A percentile compares a stretch with the other conserved stretches of the same genome.
Evolutionary conservation across 1,140 invertebrate genomes (phyloP).

Genomic region (Drosophila punjabiensis): DNA sequence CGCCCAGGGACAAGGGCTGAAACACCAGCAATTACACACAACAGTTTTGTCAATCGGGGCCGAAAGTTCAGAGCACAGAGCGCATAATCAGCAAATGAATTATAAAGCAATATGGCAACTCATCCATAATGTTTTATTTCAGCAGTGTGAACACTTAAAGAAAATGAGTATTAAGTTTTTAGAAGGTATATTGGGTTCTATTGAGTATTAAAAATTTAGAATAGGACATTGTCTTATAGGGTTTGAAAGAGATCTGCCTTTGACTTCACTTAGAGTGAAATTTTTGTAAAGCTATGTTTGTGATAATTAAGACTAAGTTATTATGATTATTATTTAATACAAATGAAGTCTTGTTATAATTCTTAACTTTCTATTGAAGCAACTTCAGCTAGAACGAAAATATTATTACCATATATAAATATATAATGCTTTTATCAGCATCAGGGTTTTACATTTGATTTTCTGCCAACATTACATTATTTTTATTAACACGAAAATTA

Average conservation of each 20-base stretch:
- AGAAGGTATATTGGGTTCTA: background rate
- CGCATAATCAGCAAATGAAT: slow-evolving; percentile 46
- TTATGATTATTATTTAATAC: background rate
- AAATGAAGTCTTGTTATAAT: background rate
- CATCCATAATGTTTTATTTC: slow-evolving; percentile 1
- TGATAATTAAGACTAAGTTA: background rate
- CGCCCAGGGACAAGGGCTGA: slow-evolving; percentile 11
- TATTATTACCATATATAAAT: background rate
- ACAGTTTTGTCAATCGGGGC: slow-evolving; percentile 38
- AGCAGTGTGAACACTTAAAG: background rate
- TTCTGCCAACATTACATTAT: background rate
- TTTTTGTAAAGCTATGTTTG: background rate
- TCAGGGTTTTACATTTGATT: background rate
- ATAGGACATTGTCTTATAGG: background rate
- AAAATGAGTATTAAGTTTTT: background rate
- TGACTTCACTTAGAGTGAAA: background rate
- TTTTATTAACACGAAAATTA: background rate
- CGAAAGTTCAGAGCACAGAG: slow-evolving; percentile 11
- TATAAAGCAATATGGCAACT: slow-evolving; percentile 20
- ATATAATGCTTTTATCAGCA: too few relatives aligned
- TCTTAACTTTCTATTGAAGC: too few relatives aligned
- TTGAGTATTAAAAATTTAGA: background rate
- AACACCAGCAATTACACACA: slow-evolving; percentile 46
- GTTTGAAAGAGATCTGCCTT: background rate
- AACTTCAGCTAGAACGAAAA: too few relatives aligned